These are phyloP conservation scores for Cephus rjabovi DNA, from an alignment of 2,888 invertebrate genomes.

Conservation along the genomic window DNA sequence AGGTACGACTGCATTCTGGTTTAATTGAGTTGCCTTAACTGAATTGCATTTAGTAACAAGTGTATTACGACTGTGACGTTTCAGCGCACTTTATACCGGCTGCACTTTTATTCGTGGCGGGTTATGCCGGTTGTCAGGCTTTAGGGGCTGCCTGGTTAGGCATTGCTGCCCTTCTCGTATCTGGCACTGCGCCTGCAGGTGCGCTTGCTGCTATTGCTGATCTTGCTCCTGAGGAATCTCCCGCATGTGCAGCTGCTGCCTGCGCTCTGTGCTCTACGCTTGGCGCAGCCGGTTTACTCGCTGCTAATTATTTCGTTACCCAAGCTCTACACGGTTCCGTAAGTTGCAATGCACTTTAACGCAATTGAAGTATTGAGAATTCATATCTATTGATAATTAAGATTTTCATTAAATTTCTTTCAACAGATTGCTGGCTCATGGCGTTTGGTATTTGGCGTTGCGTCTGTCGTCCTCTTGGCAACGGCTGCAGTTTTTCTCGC, in stretches of 20 bases:
- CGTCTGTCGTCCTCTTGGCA: constrained; percentile 70
- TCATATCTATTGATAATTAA: background rate
- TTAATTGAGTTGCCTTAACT: background rate
- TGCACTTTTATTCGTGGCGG: constrained; percentile 71
- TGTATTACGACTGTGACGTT: constrained; percentile 19
- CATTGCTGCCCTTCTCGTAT: constrained; percentile 70
- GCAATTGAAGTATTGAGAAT: background rate
- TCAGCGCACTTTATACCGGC: constrained; percentile 72
- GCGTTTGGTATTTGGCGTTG: constrained; percentile 72
- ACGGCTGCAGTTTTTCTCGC: constrained; percentile 71
- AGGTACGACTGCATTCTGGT: constrained; percentile 53
- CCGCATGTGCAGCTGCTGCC: constrained; percentile 63
- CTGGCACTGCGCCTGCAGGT: constrained; percentile 72
- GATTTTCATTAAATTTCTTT: background rate
- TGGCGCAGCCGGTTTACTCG: constrained; percentile 70
- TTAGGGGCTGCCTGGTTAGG: constrained; percentile 71
- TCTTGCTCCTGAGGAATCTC: constrained; percentile 69
- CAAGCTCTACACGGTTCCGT: constrained; percentile 72
- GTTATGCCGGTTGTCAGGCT: constrained; percentile 72
- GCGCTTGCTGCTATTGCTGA: constrained; percentile 73
- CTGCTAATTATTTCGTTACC: constrained; percentile 71
- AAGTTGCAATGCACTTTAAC: constrained; percentile 38
- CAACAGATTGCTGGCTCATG: constrained; percentile 71
- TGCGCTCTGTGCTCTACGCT: constrained; percentile 69
- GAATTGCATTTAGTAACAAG: background rate